Conservation (phyloP, 2,113 vertebrate genomes). For the Indri indri region DNA sequence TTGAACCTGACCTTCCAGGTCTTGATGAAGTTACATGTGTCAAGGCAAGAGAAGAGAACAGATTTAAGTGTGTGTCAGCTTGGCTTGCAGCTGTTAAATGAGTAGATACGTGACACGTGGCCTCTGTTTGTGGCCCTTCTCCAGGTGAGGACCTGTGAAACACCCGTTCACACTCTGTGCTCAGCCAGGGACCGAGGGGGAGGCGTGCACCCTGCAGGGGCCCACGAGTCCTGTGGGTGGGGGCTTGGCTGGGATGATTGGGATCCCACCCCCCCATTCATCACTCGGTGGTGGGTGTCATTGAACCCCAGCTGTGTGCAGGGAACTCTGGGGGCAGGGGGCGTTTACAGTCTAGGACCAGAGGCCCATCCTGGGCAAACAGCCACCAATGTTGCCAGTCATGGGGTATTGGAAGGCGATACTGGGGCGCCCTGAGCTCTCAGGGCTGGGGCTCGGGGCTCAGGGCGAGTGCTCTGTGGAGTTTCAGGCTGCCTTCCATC, state of each 20-base stretch:
- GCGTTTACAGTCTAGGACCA: background rate
- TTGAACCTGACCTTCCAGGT: background rate
- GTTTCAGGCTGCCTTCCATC: background rate
- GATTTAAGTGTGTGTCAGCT: too few relatives aligned
- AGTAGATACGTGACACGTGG: accelerated
- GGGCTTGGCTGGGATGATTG: accelerated
- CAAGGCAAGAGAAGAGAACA: background rate
- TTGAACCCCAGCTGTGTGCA: background rate
- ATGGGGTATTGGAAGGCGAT: accelerated
- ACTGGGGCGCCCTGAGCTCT: accelerated
- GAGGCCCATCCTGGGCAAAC: background rate
- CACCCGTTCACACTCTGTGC: background rate
- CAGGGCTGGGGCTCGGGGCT: too few relatives aligned
- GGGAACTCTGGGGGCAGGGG: background rate
- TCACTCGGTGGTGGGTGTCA: background rate
- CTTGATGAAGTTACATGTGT: background rate
- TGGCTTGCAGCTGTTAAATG: background rate
- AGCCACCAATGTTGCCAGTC: accelerated
- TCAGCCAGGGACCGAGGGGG: background rate
- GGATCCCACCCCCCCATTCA: background rate
- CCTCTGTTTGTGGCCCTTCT: background rate
- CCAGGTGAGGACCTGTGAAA: background rate
- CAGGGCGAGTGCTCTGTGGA: too few relatives aligned
- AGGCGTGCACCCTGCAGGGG: background rate
- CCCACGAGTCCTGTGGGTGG: accelerated